Conservation (phyloP, 2,797 vertebrate genomes). For the Gymnopithys bicolor region DNA sequence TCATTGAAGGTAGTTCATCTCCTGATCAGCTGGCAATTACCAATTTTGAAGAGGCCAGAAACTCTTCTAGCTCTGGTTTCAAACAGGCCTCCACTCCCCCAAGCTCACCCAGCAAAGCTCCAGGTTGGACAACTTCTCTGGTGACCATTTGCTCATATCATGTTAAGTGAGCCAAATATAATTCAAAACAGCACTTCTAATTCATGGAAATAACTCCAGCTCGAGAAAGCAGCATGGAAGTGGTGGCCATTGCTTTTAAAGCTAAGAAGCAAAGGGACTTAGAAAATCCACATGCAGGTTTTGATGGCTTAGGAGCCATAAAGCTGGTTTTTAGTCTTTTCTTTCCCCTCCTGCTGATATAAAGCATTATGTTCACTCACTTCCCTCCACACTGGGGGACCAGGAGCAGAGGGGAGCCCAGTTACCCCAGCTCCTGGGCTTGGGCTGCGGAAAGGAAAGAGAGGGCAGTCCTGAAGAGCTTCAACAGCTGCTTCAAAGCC, state of each 20-base stretch:
- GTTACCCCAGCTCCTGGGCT: neutral
- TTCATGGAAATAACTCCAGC: neutral
- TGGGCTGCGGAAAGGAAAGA: neutral
- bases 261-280: neutral
- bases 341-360: neutral
- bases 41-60: neutral
- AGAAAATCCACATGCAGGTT: neutral
- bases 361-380: neutral
- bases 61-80: neutral
- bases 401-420: neutral
- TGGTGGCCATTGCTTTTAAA: neutral
- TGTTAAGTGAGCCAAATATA: neutral
- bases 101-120: neutral
- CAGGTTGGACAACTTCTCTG: neutral
- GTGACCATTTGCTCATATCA: neutral
- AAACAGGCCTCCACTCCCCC: neutral
- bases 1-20: neutral
- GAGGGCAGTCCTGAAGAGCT: neutral
- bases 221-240: neutral
- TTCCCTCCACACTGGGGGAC: fast-evolving
- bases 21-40: neutral
- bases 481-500: neutral
- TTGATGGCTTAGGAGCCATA: neutral
- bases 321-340: neutral
- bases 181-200: neutral